These are phyloP conservation scores for Molothrus aeneus DNA, from an alignment of 2,797 vertebrate species.

Conservation along the genomic window DNA sequence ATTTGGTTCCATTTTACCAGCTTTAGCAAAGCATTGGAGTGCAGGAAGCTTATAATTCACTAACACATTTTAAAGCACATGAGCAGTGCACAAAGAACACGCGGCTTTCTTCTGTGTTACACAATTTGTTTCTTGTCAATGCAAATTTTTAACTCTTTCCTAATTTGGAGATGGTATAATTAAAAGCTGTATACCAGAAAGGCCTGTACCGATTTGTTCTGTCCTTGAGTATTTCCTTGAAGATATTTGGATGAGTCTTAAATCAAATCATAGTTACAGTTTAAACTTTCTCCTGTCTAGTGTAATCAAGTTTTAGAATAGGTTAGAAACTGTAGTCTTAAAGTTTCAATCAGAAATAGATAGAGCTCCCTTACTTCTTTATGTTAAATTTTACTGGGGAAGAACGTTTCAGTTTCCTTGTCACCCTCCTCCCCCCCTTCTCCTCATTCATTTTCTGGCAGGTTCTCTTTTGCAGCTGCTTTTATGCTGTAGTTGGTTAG, in stretches of 20 bases:
- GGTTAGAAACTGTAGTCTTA: neutral
- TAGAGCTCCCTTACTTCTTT: neutral
- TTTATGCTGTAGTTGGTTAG: constrained; percentile 17
- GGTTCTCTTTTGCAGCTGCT: constrained; percentile 21
- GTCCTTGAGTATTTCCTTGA: neutral
- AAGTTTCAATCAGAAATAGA: neutral
- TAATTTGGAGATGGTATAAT: neutral
- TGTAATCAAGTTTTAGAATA: neutral
- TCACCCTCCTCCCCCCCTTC: too few species aligned
- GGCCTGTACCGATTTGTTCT: neutral
- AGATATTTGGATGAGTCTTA: neutral
- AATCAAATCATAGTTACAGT: neutral
- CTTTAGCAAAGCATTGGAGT: constrained; percentile 99
- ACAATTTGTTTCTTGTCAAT: neutral
- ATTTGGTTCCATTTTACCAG: constrained; percentile 99
- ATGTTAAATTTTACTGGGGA: neutral
- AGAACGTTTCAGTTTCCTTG: neutral
- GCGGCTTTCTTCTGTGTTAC: neutral
- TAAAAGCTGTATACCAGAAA: neutral
- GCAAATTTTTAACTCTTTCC: neutral
- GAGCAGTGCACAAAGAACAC: neutral
- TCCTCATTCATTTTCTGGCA: constrained; percentile 15
- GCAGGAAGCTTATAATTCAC: neutral
- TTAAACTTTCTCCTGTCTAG: neutral
- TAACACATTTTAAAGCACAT: neutral